Evolutionary conservation across 2,888 invertebrate genomes (phyloP).

Genomic region (Cerastis rubricosa): DNA sequence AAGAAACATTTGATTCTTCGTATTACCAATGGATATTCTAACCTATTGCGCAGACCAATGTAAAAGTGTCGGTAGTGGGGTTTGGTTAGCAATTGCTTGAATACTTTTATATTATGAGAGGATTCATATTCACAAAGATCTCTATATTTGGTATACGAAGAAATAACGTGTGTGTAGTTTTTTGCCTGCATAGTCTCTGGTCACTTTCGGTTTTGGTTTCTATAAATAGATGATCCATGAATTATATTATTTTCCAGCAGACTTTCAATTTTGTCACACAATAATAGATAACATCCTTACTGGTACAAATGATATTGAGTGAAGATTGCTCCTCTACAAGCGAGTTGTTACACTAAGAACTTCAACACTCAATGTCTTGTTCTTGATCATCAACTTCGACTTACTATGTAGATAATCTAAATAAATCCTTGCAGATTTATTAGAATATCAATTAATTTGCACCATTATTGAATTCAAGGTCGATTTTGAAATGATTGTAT

Average conservation of each 20-base stretch:
- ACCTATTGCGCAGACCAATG: slow-evolving; percentile 1
- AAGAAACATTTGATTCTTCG: slow-evolving; percentile 9
- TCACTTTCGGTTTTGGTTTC: not conserved
- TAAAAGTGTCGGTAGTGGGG: not conserved
- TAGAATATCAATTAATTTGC: not conserved
- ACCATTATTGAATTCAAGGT: slow-evolving; percentile 8
- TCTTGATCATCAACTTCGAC: not conserved
- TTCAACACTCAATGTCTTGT: not conserved
- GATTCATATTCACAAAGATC: slow-evolving; percentile 5
- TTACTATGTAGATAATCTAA: not conserved
- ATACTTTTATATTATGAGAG: not conserved
- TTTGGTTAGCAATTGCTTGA: not conserved
- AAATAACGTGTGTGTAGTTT: slow-evolving; percentile 6
- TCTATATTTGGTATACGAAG: not conserved
- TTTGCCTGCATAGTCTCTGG: not conserved
- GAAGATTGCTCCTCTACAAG: slow-evolving; percentile 1
- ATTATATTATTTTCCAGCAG: not conserved
- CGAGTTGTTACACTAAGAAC: not conserved
- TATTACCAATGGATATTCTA: not conserved
- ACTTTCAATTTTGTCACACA: slow-evolving; percentile 38
- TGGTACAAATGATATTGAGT: not conserved
- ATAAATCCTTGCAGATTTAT: not conserved
- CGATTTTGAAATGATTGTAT: not conserved
- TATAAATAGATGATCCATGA: not conserved
- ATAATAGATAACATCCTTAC: not conserved